Conservation (phyloP, 2,888 invertebrate species). For the Ypsolopha sequella region DNA sequence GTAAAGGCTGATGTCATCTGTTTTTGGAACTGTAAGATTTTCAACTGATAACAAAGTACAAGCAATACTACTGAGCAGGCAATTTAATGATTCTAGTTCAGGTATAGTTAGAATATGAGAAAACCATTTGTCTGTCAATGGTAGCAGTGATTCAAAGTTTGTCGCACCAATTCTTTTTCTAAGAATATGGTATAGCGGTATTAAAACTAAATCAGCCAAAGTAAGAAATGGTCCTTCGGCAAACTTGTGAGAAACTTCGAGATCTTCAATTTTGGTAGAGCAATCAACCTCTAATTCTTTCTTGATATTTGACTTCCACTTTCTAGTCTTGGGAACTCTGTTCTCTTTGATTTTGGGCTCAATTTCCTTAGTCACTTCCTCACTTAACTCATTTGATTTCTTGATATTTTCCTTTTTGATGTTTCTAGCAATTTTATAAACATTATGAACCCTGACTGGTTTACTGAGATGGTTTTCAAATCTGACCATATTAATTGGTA, state of each 20-base stretch:
- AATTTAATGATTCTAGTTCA: conserved; percentile 19
- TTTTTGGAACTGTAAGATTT: conserved; percentile 45
- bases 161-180: conserved; percentile 49
- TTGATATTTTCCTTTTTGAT: conserved; percentile 39
- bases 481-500: conserved; percentile 79
- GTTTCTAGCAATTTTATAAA: conserved; percentile 79
- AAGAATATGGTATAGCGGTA: conserved; percentile 76
- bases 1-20: conserved; percentile 77
- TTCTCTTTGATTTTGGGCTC: conserved; percentile 14
- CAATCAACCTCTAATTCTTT: conserved; percentile 47
- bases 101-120: conserved; percentile 29
- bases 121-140: conserved; percentile 76
- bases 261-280: conserved; percentile 54
- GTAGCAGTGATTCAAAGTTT: conserved; percentile 56
- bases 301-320: conserved; percentile 57
- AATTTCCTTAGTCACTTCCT: conserved; percentile 8
- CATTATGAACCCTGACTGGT: conserved; percentile 88
- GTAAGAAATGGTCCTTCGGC: conserved; percentile 88
- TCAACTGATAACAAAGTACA: conserved; percentile 16
- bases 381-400: conserved; percentile 20
- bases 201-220: conserved; percentile 85
- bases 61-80: conserved; percentile 17
- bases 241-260: conserved; percentile 77
- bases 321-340: conserved; percentile 45
- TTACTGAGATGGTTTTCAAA: conserved; percentile 89